Evolutionary conservation across 2,888 invertebrate species (phyloP), one percentile per base, ranked within the genome.

Genomic region (Allolobophora icterica): DNA sequence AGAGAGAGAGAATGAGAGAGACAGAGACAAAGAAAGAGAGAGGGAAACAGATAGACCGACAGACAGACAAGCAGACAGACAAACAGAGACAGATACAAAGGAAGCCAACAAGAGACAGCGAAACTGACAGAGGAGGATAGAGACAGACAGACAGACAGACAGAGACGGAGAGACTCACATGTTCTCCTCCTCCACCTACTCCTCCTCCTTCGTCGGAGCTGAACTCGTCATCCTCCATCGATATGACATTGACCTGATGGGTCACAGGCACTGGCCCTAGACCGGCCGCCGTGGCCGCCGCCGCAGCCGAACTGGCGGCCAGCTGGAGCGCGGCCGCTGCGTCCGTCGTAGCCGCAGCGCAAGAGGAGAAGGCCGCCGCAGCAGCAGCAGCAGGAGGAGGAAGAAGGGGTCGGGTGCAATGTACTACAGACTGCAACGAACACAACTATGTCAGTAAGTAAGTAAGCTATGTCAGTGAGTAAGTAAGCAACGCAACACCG

Each of bases 141-240:
- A 33, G 2, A 15, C 15, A 17, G 84, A 35, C 33, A 84, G 15
- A 84, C 33, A 84, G 84, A 84, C 13, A 84, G 33, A 21, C 33
- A 33, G 17, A 35, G 3, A 84, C 17, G n/a, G 71, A 87, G 87
- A 34, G 24, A 87, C 87, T 87, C 87, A 87, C 87, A 8, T 87
- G 87, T 87, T 87, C 87, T 21, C 34, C 84, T 52, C 52, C 52
- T 21, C 52, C 24, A 15, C 34, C 40, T 93, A 97, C 96, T 95
- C 97, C 97, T 95, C 97, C 97, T 96, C 98, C 98, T 94, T 97
- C 97, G 94, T 98, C 97, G 24, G 89, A 45, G 38, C 91, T 91
- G 92, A 97, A 97, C 94, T 98, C 98, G 94, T 98, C 98, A 94
- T 98, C 98, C 95, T 99, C 98, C 98, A 98, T 98, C 33, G 98